Evolutionary conservation across 2,888 invertebrate genomes (phyloP), one percentile per base, ranked within the genome.

Genomic region (Lasioglossum figueresi): DNA sequence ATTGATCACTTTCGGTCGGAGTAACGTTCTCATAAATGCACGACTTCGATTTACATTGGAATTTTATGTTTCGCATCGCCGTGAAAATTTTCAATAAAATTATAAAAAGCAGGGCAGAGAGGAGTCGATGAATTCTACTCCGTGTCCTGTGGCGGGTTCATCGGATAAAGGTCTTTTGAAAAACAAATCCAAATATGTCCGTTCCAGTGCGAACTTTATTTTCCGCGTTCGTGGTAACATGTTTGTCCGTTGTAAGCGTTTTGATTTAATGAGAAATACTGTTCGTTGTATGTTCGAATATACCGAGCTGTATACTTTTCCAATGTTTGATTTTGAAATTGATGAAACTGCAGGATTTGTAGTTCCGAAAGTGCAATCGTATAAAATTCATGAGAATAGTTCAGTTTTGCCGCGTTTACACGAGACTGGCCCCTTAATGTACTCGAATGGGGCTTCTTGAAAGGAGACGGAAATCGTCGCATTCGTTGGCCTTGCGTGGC

Each of bases 401-500:
- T 56, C n/a, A 12, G 12, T 56, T 56, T n/a, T 12, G 56, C n/a
- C 12, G n/a, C n/a, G 56, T 56, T 56, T 56, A 63, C 63, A 16
- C 0, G 63, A 63, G 63, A 63, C 31, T 5, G n/a, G 37, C 56
- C 75, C 80, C 37, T 88, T 88, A 82, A 74, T 79, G 71, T 63
- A 76, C 86, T 74, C 45, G 73, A 43, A 8, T 63, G n/a, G 43
- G 52, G 56, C 52, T 76, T 2, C 59, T 59, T 45, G n/a, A 37
- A 40, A 76, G 40, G 43, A 74, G 68, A 23, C 63, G 80, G 75
- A 82, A 86, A 86, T 80, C 81, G 82, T 80, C 74, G 76, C 75
- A 81, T 84, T 82, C 76, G 75, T 77, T 73, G 68, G 73, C 59
- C 81, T 79, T 52, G 79, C 75, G 71, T 74, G 88, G 75, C 66